Percentiles rank a stretch among this genome's conserved stretches.
Conservation (phyloP, 2,888 invertebrate genomes). For the Caenorhabditis macrosperma region DNA sequence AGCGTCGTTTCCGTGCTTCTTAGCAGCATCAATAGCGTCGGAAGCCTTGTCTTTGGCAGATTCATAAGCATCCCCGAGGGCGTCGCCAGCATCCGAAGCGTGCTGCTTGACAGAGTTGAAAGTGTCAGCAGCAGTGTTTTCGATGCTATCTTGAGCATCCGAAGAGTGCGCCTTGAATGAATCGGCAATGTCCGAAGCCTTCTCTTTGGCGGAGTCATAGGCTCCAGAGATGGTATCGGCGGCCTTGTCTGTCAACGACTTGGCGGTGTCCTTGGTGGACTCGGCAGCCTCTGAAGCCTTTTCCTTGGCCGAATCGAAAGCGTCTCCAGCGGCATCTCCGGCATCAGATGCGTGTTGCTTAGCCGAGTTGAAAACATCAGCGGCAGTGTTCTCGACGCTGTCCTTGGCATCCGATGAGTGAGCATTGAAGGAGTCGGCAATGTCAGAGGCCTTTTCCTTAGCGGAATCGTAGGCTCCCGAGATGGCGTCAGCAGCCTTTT, state of each 20-base stretch:
- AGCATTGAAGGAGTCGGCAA: slow-evolving; percentile 35
- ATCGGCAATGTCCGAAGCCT: slow-evolving; percentile 5
- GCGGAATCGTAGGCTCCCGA: slow-evolving; percentile 37
- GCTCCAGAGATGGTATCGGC: slow-evolving; percentile 5
- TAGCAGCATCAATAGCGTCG: background rate
- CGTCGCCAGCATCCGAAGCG: background rate
- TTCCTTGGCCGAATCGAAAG: slow-evolving; percentile 33
- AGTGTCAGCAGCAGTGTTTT: background rate
- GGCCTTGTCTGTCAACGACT: no score
- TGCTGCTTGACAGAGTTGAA: background rate
- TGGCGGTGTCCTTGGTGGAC: background rate
- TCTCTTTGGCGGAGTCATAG: slow-evolving; percentile 19
- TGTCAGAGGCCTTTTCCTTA: slow-evolving; percentile 33
- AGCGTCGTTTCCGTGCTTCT: slow-evolving; percentile 8
- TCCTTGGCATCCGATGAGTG: slow-evolving; percentile 26
- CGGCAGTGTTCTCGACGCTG: slow-evolving; percentile 34
- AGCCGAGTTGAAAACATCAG: slow-evolving; percentile 30
- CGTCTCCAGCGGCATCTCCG: background rate
- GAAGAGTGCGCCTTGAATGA: slow-evolving; percentile 28
- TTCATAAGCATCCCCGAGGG: slow-evolving; percentile 5
- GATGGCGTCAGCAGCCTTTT: slow-evolving; percentile 33
- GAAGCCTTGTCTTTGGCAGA: slow-evolving; percentile 1
- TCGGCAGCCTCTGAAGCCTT: slow-evolving; percentile 17
- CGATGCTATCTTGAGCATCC: slow-evolving; percentile 22
- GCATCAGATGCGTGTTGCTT: slow-evolving; percentile 35